Base-by-base conservation (phyloP, 2,888 invertebrate genomes). In the Sipha maydis region DNA sequence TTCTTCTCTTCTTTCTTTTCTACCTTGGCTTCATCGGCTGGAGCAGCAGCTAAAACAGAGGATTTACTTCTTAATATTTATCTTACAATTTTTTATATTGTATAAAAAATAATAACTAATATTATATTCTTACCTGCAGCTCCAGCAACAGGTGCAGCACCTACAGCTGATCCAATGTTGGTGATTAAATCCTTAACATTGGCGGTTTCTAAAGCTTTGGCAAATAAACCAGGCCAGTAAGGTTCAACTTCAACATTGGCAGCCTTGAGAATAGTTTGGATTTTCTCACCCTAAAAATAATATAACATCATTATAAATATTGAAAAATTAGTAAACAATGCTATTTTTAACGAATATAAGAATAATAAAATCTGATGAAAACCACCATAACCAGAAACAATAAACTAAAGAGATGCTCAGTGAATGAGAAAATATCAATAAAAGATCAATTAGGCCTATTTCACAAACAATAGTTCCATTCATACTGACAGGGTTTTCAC, bases 221-320 rank as follows among this genome's bases (percentile, higher is more conserved):
- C 97, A 93, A 99, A 99, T 89, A 99, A 94, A 91, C 98, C 97
- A 76, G 99, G 98, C 99, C 99, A 99, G 94, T 98, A 99, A 34
- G 99, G 98, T 93, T 99, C 99, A 73, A 99, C 96, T 90, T 97
- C 97, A 89, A 99, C 98, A 92, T 95, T 95, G 90, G 99, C 99
- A 79, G 99, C 99, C 93, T 99, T 99, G 92, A 99, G 93, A 92
- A 99, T 97, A 90, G 99, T 98, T 91, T 95, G 95, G 92, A 99
- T 97, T 93, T 99, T 99, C 92, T 99, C 99, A 91, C 97, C 97
- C 97, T 97, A 91, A 17, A 91, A 17, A 89, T 67, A 25, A 67
- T 0, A 56, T 14, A 56, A 56, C 4, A 56, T 56, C 14, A 56
- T 9, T 9, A 41, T 41, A 41, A 41, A 41, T 41, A 41, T 41